phyloP scores from a whole-genome alignment of 2,797 vertebrate species.

The Poecilia velifera region DNA sequence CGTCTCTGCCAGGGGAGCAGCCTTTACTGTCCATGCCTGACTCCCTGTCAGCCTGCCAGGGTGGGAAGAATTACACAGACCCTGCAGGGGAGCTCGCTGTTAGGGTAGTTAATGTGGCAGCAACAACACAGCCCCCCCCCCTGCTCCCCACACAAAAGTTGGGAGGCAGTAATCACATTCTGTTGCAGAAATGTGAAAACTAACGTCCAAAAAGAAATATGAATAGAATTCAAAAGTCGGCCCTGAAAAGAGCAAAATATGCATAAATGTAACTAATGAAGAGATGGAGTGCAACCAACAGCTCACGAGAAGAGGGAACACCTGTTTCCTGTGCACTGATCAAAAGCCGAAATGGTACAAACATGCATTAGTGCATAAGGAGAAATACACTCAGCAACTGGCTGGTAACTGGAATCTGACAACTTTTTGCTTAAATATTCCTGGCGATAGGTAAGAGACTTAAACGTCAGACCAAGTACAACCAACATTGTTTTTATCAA shows the following conservation, averaged over 20 bases:
- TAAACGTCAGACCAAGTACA: too few relatives aligned
- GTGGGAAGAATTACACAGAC: slow-evolving; percentile 39
- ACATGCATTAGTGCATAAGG: too few relatives aligned
- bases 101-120: slow-evolving; percentile 30
- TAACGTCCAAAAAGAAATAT: background rate
- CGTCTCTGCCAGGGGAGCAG: slow-evolving; percentile 64
- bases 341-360: background rate
- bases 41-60: slow-evolving; percentile 54
- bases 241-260: background rate
- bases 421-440: too few relatives aligned
- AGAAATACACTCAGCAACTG: too few relatives aligned
- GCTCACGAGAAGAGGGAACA: background rate
- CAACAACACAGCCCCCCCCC: background rate
- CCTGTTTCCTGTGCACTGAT: background rate
- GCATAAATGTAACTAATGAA: background rate
- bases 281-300: background rate
- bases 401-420: too few relatives aligned
- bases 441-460: too few relatives aligned
- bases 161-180: background rate
- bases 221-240: background rate
- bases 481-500: background rate
- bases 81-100: slow-evolving; percentile 46
- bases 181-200: background rate
- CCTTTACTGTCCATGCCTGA: slow-evolving; percentile 63
- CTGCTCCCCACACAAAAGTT: background rate